Percentiles rank a stretch among this genome's conserved stretches.
Evolutionary conservation across 2,888 invertebrate species (phyloP).

Genomic region (Agrochola litura): DNA sequence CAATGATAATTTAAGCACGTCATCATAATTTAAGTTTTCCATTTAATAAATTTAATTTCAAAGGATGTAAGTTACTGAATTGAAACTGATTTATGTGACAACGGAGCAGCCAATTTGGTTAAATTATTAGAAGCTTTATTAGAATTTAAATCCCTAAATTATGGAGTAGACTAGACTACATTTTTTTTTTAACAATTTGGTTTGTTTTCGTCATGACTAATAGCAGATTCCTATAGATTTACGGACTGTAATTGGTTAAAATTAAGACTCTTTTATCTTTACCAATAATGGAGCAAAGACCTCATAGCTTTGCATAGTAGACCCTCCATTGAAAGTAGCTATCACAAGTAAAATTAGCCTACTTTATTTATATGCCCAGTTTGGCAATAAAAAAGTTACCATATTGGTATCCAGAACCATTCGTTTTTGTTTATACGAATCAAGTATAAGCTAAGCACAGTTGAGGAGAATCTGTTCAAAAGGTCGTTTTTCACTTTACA

Average conservation of each 20-base stretch:
- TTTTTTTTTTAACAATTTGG: not conserved
- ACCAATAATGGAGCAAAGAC: no score
- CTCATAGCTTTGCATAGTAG: no score
- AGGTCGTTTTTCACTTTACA: no score
- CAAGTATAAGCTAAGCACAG: not conserved
- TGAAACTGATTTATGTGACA: constrained; percentile 42
- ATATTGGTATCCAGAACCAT: no score
- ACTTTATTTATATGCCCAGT: no score
- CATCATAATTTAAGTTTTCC: constrained; percentile 8
- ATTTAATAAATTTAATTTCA: constrained; percentile 13
- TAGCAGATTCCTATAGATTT: no score
- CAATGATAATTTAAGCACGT: not conserved
- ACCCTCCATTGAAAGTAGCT: no score
- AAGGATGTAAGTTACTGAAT: constrained; percentile 26
- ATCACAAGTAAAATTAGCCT: no score
- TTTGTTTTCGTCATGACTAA: not conserved
- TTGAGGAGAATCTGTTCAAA: not conserved
- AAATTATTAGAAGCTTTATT: constrained; percentile 27
- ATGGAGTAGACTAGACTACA: not conserved
- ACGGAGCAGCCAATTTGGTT: constrained; percentile 20
- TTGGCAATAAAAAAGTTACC: no score
- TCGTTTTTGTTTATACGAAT: no score
- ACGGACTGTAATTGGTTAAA: no score
- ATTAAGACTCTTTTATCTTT: no score
- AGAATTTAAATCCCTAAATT: constrained; percentile 19